A percentile compares a stretch with the other conserved stretches of the same genome.
These are phyloP conservation scores for Andrena minutula DNA, from an alignment of 2,888 invertebrate species.

Conservation along the genomic window DNA sequence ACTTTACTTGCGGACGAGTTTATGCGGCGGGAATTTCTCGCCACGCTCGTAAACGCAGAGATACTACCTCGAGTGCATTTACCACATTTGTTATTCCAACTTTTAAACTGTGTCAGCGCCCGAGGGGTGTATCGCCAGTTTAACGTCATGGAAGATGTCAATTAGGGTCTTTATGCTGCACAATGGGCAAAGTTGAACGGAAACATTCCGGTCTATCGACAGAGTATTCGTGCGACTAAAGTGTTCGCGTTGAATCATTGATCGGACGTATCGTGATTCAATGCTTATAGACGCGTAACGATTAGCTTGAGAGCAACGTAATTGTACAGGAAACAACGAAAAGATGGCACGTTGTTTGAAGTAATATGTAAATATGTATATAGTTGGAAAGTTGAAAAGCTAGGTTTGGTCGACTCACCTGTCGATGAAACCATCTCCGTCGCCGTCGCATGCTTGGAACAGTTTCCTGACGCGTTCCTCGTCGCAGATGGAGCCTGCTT, in stretches of 20 bases:
- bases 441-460: slow-evolving; percentile 89
- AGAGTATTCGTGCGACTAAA: background rate
- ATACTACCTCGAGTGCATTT: background rate
- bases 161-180: background rate
- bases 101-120: slow-evolving; percentile 20
- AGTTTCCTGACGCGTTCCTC: slow-evolving; percentile 89
- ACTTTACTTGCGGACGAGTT: slow-evolving; percentile 10
- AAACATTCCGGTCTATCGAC: background rate
- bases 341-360: background rate
- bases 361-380: background rate
- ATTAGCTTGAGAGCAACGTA: background rate
- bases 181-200: background rate
- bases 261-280: background rate
- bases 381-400: background rate
- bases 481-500: slow-evolving; percentile 87
- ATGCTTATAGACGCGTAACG: background rate
- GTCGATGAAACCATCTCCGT: slow-evolving; percentile 90
- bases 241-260: background rate
- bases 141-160: background rate
- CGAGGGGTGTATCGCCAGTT: background rate
- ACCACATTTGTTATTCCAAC: background rate
- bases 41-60: background rate
- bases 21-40: background rate
- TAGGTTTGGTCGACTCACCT: slow-evolving; percentile 84
- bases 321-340: background rate